Base-by-base conservation (phyloP, 2,797 vertebrate genomes). In the Chanos chanos region DNA sequence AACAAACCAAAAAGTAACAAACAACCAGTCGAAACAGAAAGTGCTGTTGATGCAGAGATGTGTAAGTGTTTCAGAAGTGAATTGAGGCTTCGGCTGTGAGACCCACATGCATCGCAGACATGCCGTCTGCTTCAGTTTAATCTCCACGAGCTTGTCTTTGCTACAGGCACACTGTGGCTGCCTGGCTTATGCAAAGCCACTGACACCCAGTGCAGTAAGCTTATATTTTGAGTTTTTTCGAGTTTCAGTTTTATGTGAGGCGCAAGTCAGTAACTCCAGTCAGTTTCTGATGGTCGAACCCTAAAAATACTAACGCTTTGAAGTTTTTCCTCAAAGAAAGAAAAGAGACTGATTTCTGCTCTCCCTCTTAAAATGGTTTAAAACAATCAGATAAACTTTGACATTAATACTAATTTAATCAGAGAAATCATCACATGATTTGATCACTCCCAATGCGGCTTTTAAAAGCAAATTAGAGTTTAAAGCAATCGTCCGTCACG, bases 401-500 rank as follows among this genome's bases (percentile, higher is more conserved):
- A 58, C 41, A 16, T 18, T 28, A 44, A 44, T 16, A 40, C 8
- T 27, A 25, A 28, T 22, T 24, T 34, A 7, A 12, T 8, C 44
- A 9, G 1, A 63, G 45, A 33, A 12, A 1, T 1, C 0, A 27
- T 13, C n/a, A 39, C 47, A 13, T 27, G 1, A 34, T 30, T 28
- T 8, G 24, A 4, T 13, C 22, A 13, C n/a, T 25, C 37, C 58
- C 40, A 69, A 71, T 12, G 60, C 12, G 1, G 28, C 21, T 25
- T 19, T 2, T 72, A 57, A 68, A 60, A 25, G 7, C 36, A 8
- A 2, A 65, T 4, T 7, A 31, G 50, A 28, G 28, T 15, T 6
- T 49, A 15, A 27, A 10, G 16, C 63, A 22, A 39, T 33, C 44
- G 39, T 70, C 10, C 7, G 39, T 70, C 10, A 7, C 19, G 54